Percentiles rank a stretch among this genome's conserved stretches.
phyloP scores from a whole-genome alignment of 2,888 invertebrate genomes.

The Cephus sareptanus region DNA sequence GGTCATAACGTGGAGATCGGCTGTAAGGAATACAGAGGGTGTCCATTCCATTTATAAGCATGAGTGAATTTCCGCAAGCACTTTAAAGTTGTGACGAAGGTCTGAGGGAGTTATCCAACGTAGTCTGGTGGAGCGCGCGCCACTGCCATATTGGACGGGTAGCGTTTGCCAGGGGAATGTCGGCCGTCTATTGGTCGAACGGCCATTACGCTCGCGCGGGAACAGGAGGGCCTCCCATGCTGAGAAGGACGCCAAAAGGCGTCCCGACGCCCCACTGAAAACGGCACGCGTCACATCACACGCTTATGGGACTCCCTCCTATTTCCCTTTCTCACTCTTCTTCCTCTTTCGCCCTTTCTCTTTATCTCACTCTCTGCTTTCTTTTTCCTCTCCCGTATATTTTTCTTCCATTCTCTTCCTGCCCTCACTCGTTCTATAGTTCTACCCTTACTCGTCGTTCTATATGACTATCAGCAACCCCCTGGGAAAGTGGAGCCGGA shows the following conservation, averaged over 20 bases:
- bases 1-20: not conserved
- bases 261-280: constrained; percentile 57
- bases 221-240: constrained; percentile 46
- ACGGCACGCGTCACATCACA: constrained; percentile 60
- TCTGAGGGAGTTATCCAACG: constrained; percentile 3
- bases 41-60: constrained; percentile 6
- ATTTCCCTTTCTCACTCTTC: constrained; percentile 20
- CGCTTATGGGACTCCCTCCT: constrained; percentile 37
- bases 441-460: constrained; percentile 8
- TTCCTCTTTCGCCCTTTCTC: constrained; percentile 19
- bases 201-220: constrained; percentile 42
- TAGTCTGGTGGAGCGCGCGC: constrained; percentile 41
- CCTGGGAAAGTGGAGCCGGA: constrained; percentile 9
- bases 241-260: constrained; percentile 44
- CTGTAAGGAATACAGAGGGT: not conserved
- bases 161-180: constrained; percentile 24
- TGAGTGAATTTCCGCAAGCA: constrained; percentile 17
- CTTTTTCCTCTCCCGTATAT: constrained; percentile 3
- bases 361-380: not conserved
- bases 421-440: not conserved
- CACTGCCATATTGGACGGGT: constrained; percentile 60
- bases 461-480: constrained; percentile 6
- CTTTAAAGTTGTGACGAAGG: constrained; percentile 15
- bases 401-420: not conserved
- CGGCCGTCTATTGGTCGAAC: constrained; percentile 44